Conservation (phyloP, 1,140 invertebrate genomes). For the Triops longicaudatus region DNA sequence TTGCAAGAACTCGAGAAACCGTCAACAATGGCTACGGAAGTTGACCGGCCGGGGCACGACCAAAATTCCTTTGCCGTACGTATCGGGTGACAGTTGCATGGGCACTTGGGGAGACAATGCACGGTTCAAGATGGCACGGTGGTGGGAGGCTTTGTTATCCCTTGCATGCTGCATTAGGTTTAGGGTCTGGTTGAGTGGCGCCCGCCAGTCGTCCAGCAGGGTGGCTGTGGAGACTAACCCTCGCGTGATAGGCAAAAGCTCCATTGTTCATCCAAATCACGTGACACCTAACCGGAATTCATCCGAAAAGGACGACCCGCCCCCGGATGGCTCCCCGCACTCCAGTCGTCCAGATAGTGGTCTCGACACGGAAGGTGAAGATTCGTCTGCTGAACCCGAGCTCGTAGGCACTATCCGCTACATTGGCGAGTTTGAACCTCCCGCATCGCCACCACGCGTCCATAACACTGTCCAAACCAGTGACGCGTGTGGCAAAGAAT, state of each 20-base stretch:
- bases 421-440: not conserved
- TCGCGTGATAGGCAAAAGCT: not conserved
- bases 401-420: not conserved
- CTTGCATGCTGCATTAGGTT: not conserved
- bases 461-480: not conserved
- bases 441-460: not conserved
- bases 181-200: not conserved
- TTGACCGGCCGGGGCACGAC: slow-evolving; percentile 40
- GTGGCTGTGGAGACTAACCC: not conserved
- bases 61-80: slow-evolving; percentile 28
- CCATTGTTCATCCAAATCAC: not conserved
- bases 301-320: not conserved
- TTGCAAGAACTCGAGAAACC: slow-evolving; percentile 49
- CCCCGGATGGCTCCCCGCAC: not conserved
- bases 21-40: slow-evolving; percentile 51
- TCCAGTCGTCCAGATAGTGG: not conserved
- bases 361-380: not conserved
- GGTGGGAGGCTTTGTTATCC: not conserved
- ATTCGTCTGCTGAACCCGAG: not conserved
- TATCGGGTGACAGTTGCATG: slow-evolving; percentile 18
- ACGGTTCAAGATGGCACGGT: not conserved
- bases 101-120: not conserved
- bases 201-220: not conserved
- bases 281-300: not conserved
- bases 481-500: not conserved